A percentile compares a stretch with the other conserved stretches of the same genome.
These are phyloP conservation scores for Pristionchus maxplancki DNA, from an alignment of 2,888 invertebrate genomes.

Conservation along the genomic window DNA sequence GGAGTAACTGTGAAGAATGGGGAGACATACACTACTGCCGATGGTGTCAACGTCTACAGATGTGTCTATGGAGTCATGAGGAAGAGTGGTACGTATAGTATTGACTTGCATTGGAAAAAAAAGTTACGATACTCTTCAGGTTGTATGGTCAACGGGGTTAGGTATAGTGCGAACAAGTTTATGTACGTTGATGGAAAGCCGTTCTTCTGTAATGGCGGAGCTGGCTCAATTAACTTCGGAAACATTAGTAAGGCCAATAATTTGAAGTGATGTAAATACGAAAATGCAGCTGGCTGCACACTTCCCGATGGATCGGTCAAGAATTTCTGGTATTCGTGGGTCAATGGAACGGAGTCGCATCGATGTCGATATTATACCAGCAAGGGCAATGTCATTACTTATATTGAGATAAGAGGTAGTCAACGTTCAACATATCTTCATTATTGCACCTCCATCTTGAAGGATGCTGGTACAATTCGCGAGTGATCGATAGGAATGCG, in stretches of 20 bases:
- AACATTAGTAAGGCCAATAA: not conserved
- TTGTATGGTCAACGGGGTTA: not conserved
- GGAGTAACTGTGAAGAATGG: not conserved
- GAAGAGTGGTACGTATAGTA: not conserved
- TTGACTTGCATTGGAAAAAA: not conserved
- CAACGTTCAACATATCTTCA: not conserved
- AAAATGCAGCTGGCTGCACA: conserved; percentile 29
- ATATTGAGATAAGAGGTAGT: conserved; percentile 22
- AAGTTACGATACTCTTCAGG: not conserved
- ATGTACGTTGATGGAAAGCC: not conserved
- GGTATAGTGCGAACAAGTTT: not conserved
- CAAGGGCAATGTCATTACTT: not conserved
- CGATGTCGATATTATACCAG: not conserved
- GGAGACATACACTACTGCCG: not conserved
- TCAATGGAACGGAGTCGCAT: not conserved
- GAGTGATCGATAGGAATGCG: not conserved
- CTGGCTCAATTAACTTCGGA: not conserved
- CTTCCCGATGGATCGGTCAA: conserved; percentile 39
- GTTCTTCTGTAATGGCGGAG: not conserved
- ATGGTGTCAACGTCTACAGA: not conserved
- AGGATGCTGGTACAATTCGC: conserved; percentile 19
- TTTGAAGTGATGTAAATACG: not conserved
- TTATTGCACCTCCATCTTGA: not conserved
- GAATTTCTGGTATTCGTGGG: not conserved
- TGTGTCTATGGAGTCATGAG: conserved; percentile 31